phyloP scores from a whole-genome alignment of 2,888 invertebrate species.

The Andrena bucephala region DNA sequence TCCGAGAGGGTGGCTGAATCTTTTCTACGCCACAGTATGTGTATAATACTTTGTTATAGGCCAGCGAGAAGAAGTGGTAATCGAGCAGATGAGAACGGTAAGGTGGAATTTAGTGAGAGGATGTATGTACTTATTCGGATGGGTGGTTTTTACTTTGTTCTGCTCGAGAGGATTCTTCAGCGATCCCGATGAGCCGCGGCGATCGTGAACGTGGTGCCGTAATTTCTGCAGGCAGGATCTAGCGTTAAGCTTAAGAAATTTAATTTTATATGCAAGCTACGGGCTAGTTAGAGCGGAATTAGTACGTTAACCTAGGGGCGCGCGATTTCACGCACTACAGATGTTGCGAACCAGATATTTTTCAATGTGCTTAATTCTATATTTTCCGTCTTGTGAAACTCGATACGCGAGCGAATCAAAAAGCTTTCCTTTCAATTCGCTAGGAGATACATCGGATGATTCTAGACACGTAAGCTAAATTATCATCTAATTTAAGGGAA shows the following conservation, averaged over 20 bases:
- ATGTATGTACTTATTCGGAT: background rate
- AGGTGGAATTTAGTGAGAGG: background rate
- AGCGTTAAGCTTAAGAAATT: constrained; percentile 75
- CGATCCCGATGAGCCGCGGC: constrained; percentile 60
- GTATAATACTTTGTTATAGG: background rate
- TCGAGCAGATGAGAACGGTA: background rate
- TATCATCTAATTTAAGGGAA: constrained; percentile 27
- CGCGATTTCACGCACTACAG: constrained; percentile 21
- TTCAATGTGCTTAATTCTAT: constrained; percentile 53
- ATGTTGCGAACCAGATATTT: constrained; percentile 41
- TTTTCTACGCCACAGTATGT: background rate
- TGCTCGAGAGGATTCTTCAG: background rate
- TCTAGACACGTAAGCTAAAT: background rate
- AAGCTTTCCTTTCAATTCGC: constrained; percentile 1
- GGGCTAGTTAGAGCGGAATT: constrained; percentile 41
- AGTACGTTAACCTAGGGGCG: constrained; percentile 15
- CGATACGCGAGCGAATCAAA: constrained; percentile 28
- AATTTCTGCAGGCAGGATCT: constrained; percentile 80
- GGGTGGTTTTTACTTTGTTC: constrained; percentile 14
- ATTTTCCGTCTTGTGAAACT: constrained; percentile 28
- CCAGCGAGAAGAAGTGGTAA: background rate
- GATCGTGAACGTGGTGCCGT: constrained; percentile 51
- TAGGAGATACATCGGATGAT: background rate
- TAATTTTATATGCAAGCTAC: constrained; percentile 70
- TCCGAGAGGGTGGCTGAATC: background rate